Evolutionary conservation across 2,113 vertebrate species (phyloP), one percentile per base, ranked within the genome.

Genomic region (Egretta garzetta): DNA sequence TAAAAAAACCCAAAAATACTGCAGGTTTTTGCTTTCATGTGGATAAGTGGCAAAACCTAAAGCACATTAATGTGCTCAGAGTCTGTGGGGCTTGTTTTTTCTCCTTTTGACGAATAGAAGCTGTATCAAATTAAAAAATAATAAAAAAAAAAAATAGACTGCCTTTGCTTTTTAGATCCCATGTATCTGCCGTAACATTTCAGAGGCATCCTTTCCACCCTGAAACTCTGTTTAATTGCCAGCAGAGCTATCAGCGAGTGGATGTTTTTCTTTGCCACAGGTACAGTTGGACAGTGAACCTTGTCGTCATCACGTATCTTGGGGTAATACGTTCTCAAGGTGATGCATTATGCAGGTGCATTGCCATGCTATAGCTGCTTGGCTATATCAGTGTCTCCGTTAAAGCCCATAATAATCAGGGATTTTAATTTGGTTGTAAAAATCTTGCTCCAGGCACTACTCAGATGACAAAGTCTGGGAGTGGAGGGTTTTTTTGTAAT

Each of bases 391-490:
- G 33, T 9, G 27, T 50, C 86, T 90, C 62, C 11, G 23, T 67
- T 55, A 80, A 88, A 83, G 7, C 10, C 21, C 74, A 66, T 53
- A 77, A 20, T 26, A 63, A 43, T 82, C 63, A 41, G 30, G 41
- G 55, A 33, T 91, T 94, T 95, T 74, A 86, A 94, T 96, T 93
- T 67, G 59, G 3, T 83, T 90, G 59, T 80, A 74, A 94, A 90
- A 86, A 10, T 60, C 20, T 80, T 74, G 77, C 95, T 92, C 23
- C 24, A 59, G 89, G 94, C 59, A 4, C 59, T 66, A 14, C 21
- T 95, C 18, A 14, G 63, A 67, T 80, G 68, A 67, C 41, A 56
- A 81, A 76, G 28, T 74, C 67, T 0, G 0, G 13, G 64, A 81
- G 19, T 9, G 43, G 9, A 13, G 10, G 17, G 13, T 27, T 35